Percentiles rank a stretch among this genome's conserved stretches.
Conservation (phyloP, 2,797 vertebrate species). For the Sphenopsis melanotis region DNA sequence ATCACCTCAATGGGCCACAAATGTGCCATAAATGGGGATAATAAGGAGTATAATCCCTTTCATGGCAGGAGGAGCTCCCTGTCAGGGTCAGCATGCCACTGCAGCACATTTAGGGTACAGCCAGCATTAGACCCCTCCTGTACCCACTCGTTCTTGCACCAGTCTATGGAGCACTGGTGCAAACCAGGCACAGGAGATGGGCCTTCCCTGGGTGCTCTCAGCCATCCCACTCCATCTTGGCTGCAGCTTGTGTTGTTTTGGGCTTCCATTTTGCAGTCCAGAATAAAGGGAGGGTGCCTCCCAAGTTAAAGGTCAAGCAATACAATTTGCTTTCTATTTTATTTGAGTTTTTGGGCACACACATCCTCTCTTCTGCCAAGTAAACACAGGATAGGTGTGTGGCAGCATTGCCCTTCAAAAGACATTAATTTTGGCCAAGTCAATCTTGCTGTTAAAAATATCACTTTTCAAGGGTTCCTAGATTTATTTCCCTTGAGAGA, state of each 20-base stretch:
- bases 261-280: not conserved
- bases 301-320: not conserved
- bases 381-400: not conserved
- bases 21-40: not conserved
- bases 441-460: not conserved
- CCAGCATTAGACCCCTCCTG: not conserved
- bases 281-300: not conserved
- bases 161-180: not conserved
- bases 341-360: not conserved
- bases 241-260: not conserved
- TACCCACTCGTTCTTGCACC: not conserved
- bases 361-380: not conserved
- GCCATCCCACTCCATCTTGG: fast-evolving
- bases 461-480: not conserved
- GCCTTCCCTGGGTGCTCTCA: not conserved
- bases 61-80: not conserved
- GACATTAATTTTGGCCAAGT: not conserved
- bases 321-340: not conserved
- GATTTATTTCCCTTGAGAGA: not conserved
- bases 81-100: not conserved
- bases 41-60: not conserved
- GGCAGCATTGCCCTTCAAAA: not conserved
- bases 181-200: not conserved
- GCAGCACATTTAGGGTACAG: not conserved
- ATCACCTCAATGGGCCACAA: not conserved